Percentiles rank a stretch among this genome's conserved stretches.
Conservation (phyloP, 2,113 vertebrate species). For the Rhagologus leucostigma region DNA sequence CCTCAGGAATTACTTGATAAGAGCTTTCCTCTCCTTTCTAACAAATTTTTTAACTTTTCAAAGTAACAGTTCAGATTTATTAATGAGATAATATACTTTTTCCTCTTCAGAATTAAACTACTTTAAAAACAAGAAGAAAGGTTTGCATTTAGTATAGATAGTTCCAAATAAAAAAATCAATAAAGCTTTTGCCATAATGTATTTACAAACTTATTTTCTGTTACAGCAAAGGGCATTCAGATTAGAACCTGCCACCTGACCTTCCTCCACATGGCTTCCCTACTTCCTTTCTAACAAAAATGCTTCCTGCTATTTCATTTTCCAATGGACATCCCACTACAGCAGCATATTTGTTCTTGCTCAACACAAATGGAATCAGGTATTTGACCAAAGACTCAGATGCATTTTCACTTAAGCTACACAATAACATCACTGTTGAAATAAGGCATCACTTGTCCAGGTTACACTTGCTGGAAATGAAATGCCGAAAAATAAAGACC, state of each 20-base stretch:
- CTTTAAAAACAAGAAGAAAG: not conserved
- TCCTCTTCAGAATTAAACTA: not conserved
- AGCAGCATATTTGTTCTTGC: not conserved
- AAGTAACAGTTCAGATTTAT: not conserved
- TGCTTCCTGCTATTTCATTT: not conserved
- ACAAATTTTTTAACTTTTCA: not conserved
- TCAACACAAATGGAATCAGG: not conserved
- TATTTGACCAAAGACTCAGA: not conserved
- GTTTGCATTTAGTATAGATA: not conserved
- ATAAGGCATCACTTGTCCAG: not conserved
- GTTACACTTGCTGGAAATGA: not conserved
- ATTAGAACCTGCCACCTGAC: not conserved
- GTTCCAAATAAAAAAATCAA: not conserved
- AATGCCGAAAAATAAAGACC: not conserved
- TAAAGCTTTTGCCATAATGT: not conserved
- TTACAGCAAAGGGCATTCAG: not conserved
- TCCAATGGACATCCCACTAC: not conserved
- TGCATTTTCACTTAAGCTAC: not conserved
- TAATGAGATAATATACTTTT: not conserved
- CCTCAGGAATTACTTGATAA: not conserved
- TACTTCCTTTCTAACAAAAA: not conserved
- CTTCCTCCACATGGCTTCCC: not conserved
- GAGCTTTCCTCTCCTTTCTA: not conserved
- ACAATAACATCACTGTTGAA: not conserved
- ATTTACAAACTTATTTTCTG: not conserved